These are phyloP conservation scores for Sclerurus mexicanus DNA, from an alignment of 2,113 vertebrate species.

Conservation along the genomic window DNA sequence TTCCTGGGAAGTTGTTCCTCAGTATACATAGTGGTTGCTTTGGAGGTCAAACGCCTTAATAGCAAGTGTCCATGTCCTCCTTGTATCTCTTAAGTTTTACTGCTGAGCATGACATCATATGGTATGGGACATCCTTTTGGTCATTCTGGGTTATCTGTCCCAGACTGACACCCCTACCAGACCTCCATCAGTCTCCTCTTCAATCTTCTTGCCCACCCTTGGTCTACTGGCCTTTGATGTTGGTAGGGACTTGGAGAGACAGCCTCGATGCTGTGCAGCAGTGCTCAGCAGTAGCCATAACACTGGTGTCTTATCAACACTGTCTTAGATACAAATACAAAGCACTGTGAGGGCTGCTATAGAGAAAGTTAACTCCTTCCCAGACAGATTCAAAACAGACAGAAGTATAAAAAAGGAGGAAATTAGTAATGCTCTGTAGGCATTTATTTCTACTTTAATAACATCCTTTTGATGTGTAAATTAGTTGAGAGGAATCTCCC, in stretches of 20 bases:
- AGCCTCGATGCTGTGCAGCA: neutral
- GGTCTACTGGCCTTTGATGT: neutral
- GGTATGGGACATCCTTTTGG: neutral
- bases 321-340: neutral
- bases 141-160: neutral
- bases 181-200: neutral
- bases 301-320: neutral
- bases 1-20: no score
- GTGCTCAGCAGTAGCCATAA: neutral
- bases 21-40: neutral
- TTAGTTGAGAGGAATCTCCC: neutral
- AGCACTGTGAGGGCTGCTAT: neutral
- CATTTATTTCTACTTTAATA: neutral
- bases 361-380: neutral
- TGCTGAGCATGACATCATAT: neutral
- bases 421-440: neutral
- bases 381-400: neutral
- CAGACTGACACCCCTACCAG: no score
- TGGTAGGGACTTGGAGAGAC: neutral
- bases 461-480: neutral
- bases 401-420: neutral
- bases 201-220: no score
- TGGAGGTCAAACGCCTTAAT: neutral
- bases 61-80: neutral
- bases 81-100: neutral